Base-by-base conservation (phyloP, 2,113 vertebrate genomes). In the Archocentrus centrarchus region DNA sequence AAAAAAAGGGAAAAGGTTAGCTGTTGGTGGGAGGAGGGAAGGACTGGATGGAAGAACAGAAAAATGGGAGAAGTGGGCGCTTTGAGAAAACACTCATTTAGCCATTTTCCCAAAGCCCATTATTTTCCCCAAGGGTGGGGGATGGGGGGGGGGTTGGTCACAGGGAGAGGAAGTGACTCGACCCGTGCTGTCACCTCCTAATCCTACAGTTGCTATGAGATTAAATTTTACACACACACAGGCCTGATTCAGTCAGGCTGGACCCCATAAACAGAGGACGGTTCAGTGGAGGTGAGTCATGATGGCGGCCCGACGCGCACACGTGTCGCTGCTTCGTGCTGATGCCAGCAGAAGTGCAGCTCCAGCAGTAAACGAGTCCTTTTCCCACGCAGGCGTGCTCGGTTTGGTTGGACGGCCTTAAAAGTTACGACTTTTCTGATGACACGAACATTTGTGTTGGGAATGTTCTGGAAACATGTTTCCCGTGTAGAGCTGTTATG, bases 41-140 rank as follows among this genome's bases (percentile, higher is more conserved):
- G 78, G 75, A 63, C 64, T 76, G 75, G 88, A 61, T 76, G 59
- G 77, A 83, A 66, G 57, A 84, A 61, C 60, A 81, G 75, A 6
- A 78, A 79, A 83, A 81, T 4, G 5, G 83, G 64, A 88, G 78
- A 81, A 50, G 85, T 80, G 90, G 84, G 68, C 24, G 15, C 91
- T 81, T 89, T 87, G 90, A 88, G 86, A 89, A 95, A 93, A 93
- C 84, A 90, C 89, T 81, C 10, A 84, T 92, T 90, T 89, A 62
- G 81, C 85, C 80, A 37, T 92, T 93, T 93, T 94, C 90, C 84
- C 92, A 91, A 90, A 93, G 79, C 79, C 58, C 73, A 27, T 55
- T 70, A 75, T 86, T 81, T 86, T 85, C 89, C 90, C 87, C 10
- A 3, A 91, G 93, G 75, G 82, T 13, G 30, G 61, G 77, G 57